These are phyloP conservation scores for Laticauda colubrina DNA, from an alignment of 2,113 vertebrate genomes.

Conservation along the genomic window DNA sequence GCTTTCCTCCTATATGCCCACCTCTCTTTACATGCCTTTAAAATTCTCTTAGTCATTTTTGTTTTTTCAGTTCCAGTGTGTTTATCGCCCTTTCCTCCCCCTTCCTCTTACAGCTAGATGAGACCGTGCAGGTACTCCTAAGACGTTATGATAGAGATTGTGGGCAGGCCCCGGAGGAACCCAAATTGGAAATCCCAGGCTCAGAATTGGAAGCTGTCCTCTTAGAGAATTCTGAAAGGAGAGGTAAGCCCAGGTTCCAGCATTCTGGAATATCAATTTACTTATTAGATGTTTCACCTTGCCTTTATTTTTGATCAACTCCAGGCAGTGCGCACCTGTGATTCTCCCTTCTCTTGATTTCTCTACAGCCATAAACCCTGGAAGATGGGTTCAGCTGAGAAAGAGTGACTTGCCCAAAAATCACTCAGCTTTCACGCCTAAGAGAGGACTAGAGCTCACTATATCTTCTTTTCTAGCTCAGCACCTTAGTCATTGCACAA, in stretches of 20 bases:
- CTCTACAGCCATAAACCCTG: not conserved
- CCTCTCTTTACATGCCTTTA: not conserved
- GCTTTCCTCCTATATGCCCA: not conserved
- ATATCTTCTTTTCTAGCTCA: not conserved
- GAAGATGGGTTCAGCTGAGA: not conserved
- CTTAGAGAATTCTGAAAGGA: slow-evolving; percentile 59
- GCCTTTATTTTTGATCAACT: not conserved
- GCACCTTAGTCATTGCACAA: not conserved
- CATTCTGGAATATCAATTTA: not conserved
- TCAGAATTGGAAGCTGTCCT: slow-evolving; percentile 24
- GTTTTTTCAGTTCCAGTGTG: not conserved
- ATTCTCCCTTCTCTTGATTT: not conserved
- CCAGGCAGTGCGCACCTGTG: not conserved
- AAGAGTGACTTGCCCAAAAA: not conserved
- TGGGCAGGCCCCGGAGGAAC: slow-evolving; percentile 33
- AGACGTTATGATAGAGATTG: slow-evolving; percentile 73
- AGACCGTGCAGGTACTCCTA: slow-evolving; percentile 78
- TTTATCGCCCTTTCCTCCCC: slow-evolving; percentile 20
- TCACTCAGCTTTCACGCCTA: not conserved
- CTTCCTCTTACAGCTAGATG: slow-evolving; percentile 76
- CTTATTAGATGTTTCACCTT: not conserved
- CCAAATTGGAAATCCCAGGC: slow-evolving; percentile 32
- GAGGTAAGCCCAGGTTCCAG: slow-evolving; percentile 35
- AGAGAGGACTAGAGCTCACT: not conserved
- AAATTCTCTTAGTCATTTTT: no score